Evolutionary conservation across 2,113 vertebrate species (phyloP), one percentile per base, ranked within the genome.

Genomic region (Mastomys coucha): DNA sequence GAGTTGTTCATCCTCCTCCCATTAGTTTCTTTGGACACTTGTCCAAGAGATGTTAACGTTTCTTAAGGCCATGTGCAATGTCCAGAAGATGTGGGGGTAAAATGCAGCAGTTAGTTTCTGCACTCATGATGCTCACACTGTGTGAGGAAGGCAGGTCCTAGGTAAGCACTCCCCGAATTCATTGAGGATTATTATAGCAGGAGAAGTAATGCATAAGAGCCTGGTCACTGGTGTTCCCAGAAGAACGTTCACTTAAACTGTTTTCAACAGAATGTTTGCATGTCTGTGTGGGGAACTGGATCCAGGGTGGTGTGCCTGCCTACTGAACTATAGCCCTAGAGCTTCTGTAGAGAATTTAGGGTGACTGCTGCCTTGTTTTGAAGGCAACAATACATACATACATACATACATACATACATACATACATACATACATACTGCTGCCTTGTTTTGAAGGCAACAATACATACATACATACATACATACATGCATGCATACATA

Each of bases 1-100:
- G 63, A 65, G 31, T 53, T 49, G 28, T 88, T 69, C 20, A 81
- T 56, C 8, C 56, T 80, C 20, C 73, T 90, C n/a, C 51, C 45
- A 82, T 87, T 92, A 31, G 56, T 75, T 94, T 96, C n/a, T 92
- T 85, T 93, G 51, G 36, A 28, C n/a, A 86, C 67, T 78, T 7
- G 49, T 31, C 58, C 45, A 77, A 36, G n/a, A 31, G 26, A 65
- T 86, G 45, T 91, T 72, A 85, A 12, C 39, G 22, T 63, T 81
- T 94, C n/a, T 75, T 56, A 19, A 60, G 65, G 2, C 20, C 22
- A 60, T 20, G 5, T 63, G 60, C 58, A 53, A 0, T 28, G 12
- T 75, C 26, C 20, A 49, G 51, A 72, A 70, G 76, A 20, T 28
- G 17, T 20, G 49, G 60, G 80, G 51, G 53, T 85, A 80, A 76